Base-by-base conservation (phyloP, 23 tunicate species). In the Phallusia fumigata region DNA sequence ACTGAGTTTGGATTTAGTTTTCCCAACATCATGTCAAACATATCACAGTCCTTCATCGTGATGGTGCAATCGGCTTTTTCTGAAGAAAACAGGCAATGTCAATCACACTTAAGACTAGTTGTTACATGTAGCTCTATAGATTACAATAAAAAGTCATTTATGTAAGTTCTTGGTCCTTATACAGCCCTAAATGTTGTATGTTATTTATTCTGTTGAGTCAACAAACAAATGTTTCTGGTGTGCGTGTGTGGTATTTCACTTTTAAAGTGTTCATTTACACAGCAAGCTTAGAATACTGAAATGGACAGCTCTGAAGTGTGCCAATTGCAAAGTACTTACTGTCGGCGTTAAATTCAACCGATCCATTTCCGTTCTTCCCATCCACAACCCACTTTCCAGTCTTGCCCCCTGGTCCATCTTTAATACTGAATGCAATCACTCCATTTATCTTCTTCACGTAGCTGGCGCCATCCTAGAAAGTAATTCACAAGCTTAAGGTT, bases 1-100 rank as follows among this genome's bases (percentile, higher is more conserved):
- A 94, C 98, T 34, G 98, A 75, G 82, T 94, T 94, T 15, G 98
- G 80, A 45, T 94, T 94, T 3, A 94, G 84, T 64, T 94, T 94
- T 44, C 98, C 98, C 49, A 76, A 21, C 98, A 94, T 94, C 75
- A 94, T 36, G 79, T 94, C 98, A 69, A 65, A 85, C 85, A 94
- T 83, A 84, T 94, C 93, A 16, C 69, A 52, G 53, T 94, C 98
- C 6, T 84, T 78, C 87, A 94, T 94, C 0, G 90, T 89, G 58
- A 94, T 80, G 30, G 94, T 89, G 83, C 98, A 94, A 36, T 94
- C 90, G 0, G 98, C 80, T 88, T 94, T 94, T 65, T 51, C 98
- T 94, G 83, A 10, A 51, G 76, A 6, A 76, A 76, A 53, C 65
- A 65, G 19, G 2, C 3, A 22, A 58, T 40, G 10, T 40, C n/a